Evolutionary conservation across 2,888 invertebrate species (phyloP).

Genomic region (Xestia rhomboidea): DNA sequence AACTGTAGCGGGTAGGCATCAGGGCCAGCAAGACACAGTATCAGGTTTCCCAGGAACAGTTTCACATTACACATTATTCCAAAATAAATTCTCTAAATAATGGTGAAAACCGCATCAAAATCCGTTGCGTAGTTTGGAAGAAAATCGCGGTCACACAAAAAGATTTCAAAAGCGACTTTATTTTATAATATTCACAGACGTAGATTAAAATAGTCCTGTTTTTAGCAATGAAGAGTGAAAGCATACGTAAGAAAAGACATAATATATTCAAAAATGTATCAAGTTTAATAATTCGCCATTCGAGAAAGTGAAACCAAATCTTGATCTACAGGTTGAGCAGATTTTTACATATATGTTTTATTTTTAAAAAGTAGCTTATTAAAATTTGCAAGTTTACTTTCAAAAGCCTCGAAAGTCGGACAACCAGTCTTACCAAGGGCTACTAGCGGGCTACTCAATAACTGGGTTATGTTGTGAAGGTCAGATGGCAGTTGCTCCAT

Average conservation of each 20-base stretch:
- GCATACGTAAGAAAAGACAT: constrained; percentile 3
- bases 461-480: not conserved
- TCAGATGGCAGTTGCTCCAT: not conserved
- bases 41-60: no score
- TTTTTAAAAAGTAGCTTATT: not conserved
- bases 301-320: constrained; percentile 31
- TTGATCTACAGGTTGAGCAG: not conserved
- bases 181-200: not conserved
- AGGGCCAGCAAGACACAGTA: no score
- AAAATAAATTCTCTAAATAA: no score
- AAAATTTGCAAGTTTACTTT: not conserved
- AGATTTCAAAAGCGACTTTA: not conserved
- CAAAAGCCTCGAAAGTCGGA: not conserved
- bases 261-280: not conserved
- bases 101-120: not conserved
- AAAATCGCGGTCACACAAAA: not conserved
- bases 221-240: constrained; percentile 28
- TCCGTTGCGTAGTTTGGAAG: not conserved
- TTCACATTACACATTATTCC: no score
- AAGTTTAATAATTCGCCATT: not conserved
- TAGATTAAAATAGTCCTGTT: not conserved
- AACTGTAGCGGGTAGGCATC: no score
- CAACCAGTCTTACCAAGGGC: not conserved
- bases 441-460: not conserved
- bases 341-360: not conserved